Conservation (phyloP, 2,888 invertebrate genomes). For the Volucella inanis region DNA sequence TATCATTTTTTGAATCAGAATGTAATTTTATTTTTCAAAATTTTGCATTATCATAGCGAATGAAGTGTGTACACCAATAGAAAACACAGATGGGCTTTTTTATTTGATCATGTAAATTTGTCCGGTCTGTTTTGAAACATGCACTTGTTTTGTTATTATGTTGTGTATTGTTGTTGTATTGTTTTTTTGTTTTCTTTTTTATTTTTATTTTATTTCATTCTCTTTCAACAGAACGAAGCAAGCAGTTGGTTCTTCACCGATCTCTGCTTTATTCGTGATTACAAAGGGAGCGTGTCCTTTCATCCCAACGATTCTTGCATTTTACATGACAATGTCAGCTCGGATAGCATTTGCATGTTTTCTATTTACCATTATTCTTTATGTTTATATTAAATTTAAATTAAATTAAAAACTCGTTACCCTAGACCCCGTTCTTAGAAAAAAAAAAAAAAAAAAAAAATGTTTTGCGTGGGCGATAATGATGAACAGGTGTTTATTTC, state of each 20-base stretch:
- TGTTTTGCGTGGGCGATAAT: constrained; percentile 21
- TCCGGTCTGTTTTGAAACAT: constrained; percentile 37
- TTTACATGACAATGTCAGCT: constrained; percentile 81
- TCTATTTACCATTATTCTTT: constrained; percentile 77
- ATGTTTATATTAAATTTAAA: constrained; percentile 73
- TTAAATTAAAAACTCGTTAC: constrained; percentile 62
- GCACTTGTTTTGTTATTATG: constrained; percentile 20
- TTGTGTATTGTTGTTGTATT: constrained; percentile 55
- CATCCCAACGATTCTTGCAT: constrained; percentile 80
- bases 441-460: background rate
- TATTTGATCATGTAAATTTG: constrained; percentile 16
- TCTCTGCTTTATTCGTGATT: constrained; percentile 79
- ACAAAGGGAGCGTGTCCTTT: constrained; percentile 81
- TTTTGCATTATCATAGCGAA: constrained; percentile 44
- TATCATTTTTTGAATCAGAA: background rate
- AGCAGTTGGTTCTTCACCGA: constrained; percentile 71
- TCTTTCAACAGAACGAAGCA: constrained; percentile 78
- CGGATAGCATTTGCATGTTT: constrained; percentile 81
- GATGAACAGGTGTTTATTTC: constrained; percentile 32
- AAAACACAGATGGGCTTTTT: constrained; percentile 31
- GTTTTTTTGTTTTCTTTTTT: constrained; percentile 48
- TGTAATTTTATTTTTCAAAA: constrained; percentile 38
- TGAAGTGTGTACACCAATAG: constrained; percentile 13
- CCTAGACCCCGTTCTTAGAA: constrained; percentile 53
- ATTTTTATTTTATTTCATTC: constrained; percentile 41